These are phyloP conservation scores for Melieria omissa DNA, from an alignment of 2,888 invertebrate species.

Conservation along the genomic window DNA sequence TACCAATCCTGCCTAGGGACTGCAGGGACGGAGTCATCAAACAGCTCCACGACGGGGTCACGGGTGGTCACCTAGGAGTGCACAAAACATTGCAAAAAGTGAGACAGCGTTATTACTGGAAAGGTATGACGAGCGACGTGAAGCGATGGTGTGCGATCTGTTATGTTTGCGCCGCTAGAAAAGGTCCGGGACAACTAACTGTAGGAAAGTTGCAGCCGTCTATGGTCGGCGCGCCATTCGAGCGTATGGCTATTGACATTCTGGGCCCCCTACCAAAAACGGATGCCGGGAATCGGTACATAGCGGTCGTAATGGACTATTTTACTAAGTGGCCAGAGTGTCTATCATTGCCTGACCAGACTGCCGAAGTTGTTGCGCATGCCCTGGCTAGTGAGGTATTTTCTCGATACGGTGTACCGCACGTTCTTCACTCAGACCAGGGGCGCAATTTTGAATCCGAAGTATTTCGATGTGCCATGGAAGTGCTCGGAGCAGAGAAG, in stretches of 20 bases:
- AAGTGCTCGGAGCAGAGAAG: conserved; percentile 40
- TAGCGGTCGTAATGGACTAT: conserved; percentile 40
- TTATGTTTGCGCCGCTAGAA: neutral
- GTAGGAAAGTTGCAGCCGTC: neutral
- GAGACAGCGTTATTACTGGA: neutral
- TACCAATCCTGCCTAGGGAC: no score
- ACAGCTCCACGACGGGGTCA: no score
- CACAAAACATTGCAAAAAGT: neutral
- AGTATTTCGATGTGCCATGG: conserved; percentile 31
- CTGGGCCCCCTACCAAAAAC: no score
- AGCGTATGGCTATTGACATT: conserved; percentile 13
- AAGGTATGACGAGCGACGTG: neutral
- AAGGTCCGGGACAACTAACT: neutral
- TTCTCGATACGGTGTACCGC: no score
- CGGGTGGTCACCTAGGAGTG: no score
- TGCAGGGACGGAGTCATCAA: no score
- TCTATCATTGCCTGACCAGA: no score
- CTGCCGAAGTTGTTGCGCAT: no score
- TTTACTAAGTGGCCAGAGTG: no score
- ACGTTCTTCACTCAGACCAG: no score
- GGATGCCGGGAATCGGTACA: conserved; percentile 22
- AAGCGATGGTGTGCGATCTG: neutral
- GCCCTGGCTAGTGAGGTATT: no score
- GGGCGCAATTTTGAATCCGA: neutral
- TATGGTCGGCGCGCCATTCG: conserved; percentile 22